phyloP scores from a whole-genome alignment of 64 coral and sea anemone genomes.

The Pocillopora damicornis region DNA sequence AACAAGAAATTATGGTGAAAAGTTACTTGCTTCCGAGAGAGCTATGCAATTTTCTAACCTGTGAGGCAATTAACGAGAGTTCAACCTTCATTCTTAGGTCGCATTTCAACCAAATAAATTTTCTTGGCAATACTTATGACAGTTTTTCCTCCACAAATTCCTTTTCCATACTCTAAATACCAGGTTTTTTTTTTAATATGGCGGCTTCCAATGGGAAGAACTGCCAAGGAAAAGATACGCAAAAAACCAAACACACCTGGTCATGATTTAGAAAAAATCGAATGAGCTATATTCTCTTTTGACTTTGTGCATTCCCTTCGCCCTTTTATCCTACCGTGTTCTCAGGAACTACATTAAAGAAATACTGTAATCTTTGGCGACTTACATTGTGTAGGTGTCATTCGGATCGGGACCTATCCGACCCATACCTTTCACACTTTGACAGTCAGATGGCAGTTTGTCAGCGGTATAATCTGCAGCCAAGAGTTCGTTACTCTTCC shows the following conservation, averaged over 20 bases:
- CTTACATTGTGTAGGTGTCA: constrained; percentile 66
- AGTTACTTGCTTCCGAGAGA: neutral
- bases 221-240: too few species aligned
- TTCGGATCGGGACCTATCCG: constrained; percentile 67
- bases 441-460: constrained; percentile 56
- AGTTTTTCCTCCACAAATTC: too few species aligned
- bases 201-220: too few species aligned
- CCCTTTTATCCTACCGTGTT: too few species aligned
- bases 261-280: too few species aligned
- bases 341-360: neutral
- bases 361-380: neutral
- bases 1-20: neutral
- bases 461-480: constrained; percentile 81
- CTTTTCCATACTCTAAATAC: too few species aligned
- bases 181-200: too few species aligned
- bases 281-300: too few species aligned
- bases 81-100: neutral
- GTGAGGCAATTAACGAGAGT: neutral
- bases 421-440: constrained; percentile 88
- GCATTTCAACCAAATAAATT: too few species aligned
- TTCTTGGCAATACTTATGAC: too few species aligned
- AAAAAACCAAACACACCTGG: too few species aligned
- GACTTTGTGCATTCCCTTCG: too few species aligned
- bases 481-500: constrained; percentile 67
- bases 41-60: neutral